A percentile compares a stretch with the other conserved stretches of the same genome.
Conservation (phyloP, 1,140 invertebrate species). For the Halesus radiatus region DNA sequence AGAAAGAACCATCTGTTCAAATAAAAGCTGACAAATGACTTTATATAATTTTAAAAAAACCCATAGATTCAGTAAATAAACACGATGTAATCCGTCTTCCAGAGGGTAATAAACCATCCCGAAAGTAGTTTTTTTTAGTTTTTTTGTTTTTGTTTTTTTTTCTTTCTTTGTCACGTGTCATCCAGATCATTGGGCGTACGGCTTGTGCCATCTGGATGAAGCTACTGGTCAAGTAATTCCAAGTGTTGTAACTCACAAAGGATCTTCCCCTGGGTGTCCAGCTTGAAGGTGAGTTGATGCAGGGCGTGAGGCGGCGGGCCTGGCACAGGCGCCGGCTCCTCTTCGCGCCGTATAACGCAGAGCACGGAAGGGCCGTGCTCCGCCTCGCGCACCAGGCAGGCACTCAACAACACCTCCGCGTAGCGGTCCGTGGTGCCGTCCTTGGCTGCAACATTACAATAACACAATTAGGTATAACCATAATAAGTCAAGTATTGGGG, state of each 20-base stretch:
- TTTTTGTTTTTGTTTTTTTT: too few relatives aligned
- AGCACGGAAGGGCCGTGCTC: slow-evolving; percentile 66
- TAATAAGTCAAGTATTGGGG: neutral
- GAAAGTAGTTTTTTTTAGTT: too few relatives aligned
- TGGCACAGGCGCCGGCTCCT: slow-evolving; percentile 74
- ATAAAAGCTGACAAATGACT: too few relatives aligned
- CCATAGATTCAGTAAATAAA: too few relatives aligned
- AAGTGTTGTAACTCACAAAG: slow-evolving; percentile 65
- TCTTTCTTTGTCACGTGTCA: too few relatives aligned
- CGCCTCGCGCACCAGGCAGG: slow-evolving; percentile 56
- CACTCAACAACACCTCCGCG: slow-evolving; percentile 61
- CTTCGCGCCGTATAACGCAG: slow-evolving; percentile 75
- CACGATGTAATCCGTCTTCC: too few relatives aligned
- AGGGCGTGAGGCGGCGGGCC: slow-evolving; percentile 71
- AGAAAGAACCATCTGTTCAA: too few relatives aligned
- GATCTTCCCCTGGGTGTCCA: slow-evolving; percentile 89
- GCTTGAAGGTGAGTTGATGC: slow-evolving; percentile 93
- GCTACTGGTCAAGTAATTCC: neutral
- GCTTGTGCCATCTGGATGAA: too few relatives aligned
- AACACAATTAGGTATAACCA: neutral
- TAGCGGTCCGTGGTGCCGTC: slow-evolving; percentile 58
- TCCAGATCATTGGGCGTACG: too few relatives aligned
- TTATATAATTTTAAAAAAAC: too few relatives aligned
- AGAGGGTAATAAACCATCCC: too few relatives aligned
- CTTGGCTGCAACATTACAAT: neutral